Percentiles rank a stretch among this genome's conserved stretches.
These are phyloP conservation scores for Raja brachyura DNA, from an alignment of 2,113 vertebrate genomes.

Conservation along the genomic window DNA sequence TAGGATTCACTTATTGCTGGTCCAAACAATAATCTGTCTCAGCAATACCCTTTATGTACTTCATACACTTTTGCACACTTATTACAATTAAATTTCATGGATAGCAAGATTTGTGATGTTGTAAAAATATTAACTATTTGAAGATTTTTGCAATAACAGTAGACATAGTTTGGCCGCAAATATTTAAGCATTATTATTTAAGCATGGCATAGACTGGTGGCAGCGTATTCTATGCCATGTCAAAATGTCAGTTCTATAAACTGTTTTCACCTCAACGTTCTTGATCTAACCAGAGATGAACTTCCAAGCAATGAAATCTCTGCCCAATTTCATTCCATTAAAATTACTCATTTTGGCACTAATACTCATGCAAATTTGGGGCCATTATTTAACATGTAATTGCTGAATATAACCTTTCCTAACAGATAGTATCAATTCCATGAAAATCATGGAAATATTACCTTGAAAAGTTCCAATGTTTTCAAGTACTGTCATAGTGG, in stretches of 20 bases:
- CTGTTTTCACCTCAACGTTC: too few species aligned
- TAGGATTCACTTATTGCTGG: not conserved
- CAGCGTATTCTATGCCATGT: too few species aligned
- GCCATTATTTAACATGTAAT: not conserved
- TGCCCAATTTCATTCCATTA: not conserved
- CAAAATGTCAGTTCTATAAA: too few species aligned
- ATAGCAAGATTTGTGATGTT: too few species aligned
- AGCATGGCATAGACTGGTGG: too few species aligned
- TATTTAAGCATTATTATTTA: too few species aligned
- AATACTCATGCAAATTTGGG: not conserved
- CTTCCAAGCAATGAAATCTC: not conserved
- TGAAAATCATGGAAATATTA: slow-evolving; percentile 9
- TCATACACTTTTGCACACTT: too few species aligned
- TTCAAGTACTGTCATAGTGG: not conserved
- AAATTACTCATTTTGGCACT: not conserved
- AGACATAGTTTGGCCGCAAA: too few species aligned
- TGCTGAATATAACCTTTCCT: not conserved
- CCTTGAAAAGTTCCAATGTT: slow-evolving; percentile 29
- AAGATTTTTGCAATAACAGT: too few species aligned
- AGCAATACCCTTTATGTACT: not conserved
- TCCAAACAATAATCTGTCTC: not conserved
- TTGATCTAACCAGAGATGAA: not conserved
- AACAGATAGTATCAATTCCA: not conserved
- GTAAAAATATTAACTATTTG: too few species aligned
- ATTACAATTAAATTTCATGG: too few species aligned